Percentiles rank a stretch among this genome's conserved stretches.
Evolutionary conservation across 2,888 invertebrate species (phyloP).

Genomic region (Caenorhabditis angaria): DNA sequence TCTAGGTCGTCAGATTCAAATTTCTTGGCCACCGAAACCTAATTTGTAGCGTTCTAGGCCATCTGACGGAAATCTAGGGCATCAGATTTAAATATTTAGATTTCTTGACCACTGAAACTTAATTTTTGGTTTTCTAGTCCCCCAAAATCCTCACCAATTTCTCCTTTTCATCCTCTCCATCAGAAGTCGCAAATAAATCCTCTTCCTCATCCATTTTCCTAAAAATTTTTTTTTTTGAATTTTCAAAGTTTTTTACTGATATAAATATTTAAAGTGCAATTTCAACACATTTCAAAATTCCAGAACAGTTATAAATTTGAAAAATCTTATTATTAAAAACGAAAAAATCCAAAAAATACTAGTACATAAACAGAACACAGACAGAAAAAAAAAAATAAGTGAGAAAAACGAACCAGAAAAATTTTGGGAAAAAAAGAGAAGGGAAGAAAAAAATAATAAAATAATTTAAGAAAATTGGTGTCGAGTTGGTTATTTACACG

Average conservation of each 20-base stretch:
- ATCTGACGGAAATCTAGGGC: too few relatives aligned
- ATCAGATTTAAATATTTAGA: too few relatives aligned
- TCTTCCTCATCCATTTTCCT: constrained; percentile 56
- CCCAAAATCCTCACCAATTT: constrained; percentile 13
- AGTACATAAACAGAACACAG: neutral
- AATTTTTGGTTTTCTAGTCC: neutral
- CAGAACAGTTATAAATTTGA: neutral
- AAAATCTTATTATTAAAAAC: constrained; percentile 6
- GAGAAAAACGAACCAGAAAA: constrained; percentile 5
- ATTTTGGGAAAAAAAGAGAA: constrained; percentile 15
- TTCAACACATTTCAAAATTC: constrained; percentile 1
- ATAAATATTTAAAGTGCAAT: constrained; percentile 3
- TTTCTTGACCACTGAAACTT: too few relatives aligned
- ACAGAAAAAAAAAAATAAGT: constrained; percentile 5
- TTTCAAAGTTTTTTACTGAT: neutral
- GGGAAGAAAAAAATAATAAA: too few relatives aligned
- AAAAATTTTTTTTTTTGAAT: constrained; percentile 7
- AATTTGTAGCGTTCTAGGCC: too few relatives aligned
- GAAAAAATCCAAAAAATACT: constrained; percentile 1
- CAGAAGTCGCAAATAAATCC: constrained; percentile 53
- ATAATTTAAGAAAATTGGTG: too few relatives aligned
- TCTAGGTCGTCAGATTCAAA: too few relatives aligned
- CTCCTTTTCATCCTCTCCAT: constrained; percentile 53
- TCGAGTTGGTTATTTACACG: too few relatives aligned
- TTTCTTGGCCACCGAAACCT: too few relatives aligned